Evolutionary conservation across 2,113 vertebrate genomes (phyloP).

Genomic region (Mormyrus lacerda): DNA sequence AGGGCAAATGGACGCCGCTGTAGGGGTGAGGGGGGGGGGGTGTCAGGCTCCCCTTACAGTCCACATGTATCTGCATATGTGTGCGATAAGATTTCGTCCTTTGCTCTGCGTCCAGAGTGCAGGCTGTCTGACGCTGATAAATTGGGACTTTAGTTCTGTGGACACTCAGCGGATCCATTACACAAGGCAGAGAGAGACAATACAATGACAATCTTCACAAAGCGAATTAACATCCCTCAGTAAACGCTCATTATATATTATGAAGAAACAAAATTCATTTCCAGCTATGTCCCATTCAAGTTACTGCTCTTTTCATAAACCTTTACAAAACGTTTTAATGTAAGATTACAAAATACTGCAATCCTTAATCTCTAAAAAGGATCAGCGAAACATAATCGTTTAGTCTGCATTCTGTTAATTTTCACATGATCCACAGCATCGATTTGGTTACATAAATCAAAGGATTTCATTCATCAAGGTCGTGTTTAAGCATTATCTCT

Average conservation of each 20-base stretch:
- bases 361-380: not conserved
- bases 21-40: not conserved
- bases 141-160: not conserved
- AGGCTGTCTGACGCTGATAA: not conserved
- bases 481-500: not conserved
- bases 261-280: not conserved
- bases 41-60: not conserved
- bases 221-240: not conserved
- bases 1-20: not conserved
- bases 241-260: not conserved
- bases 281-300: not conserved
- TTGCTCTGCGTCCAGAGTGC: not conserved
- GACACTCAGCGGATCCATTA: not conserved
- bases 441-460: not conserved
- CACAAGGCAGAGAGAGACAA: not conserved
- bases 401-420: not conserved
- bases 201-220: not conserved
- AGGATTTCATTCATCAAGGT: not conserved
- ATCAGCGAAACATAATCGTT: not conserved
- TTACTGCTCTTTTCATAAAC: not conserved
- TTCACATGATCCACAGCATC: not conserved
- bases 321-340: not conserved
- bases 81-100: not conserved
- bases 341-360: not conserved
- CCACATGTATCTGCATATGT: not conserved